Conservation (phyloP, 2,888 invertebrate genomes). For the Agonopterix arenella region DNA sequence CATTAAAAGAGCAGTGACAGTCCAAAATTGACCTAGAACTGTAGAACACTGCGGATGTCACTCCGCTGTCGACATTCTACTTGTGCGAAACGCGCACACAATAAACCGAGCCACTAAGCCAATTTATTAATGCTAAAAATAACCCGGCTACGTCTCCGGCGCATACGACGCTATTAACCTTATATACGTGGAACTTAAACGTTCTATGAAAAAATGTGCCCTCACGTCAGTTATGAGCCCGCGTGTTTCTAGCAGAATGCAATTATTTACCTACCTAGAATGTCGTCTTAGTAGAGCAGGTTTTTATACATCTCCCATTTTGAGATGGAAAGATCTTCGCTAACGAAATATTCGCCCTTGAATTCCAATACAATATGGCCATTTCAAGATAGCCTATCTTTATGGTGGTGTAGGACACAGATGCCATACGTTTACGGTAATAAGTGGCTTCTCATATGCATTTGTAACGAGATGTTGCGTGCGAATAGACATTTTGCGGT, state of each 20-base stretch:
- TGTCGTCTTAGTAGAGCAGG: slow-evolving; percentile 26
- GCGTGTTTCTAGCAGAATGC: slow-evolving; percentile 33
- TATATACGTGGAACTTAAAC: slow-evolving; percentile 60
- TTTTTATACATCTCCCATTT: slow-evolving; percentile 19
- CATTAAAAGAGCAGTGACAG: slow-evolving; percentile 29
- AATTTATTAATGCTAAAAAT: slow-evolving; percentile 76
- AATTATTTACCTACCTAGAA: slow-evolving; percentile 41
- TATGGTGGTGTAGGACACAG: slow-evolving; percentile 21
- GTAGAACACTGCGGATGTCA: slow-evolving; percentile 27
- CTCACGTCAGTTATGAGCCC: slow-evolving; percentile 19
- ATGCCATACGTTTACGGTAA: slow-evolving; percentile 25
- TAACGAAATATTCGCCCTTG: slow-evolving; percentile 30
- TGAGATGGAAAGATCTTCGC: slow-evolving; percentile 10
- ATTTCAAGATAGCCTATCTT: slow-evolving; percentile 25
- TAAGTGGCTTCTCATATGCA: slow-evolving; percentile 33
- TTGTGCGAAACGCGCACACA: slow-evolving; percentile 64
- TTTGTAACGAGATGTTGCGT: slow-evolving; percentile 43
- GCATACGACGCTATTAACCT: slow-evolving; percentile 67
- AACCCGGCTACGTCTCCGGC: slow-evolving; percentile 63
- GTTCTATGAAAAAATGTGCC: slow-evolving; percentile 42
- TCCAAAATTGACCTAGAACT: slow-evolving; percentile 49
- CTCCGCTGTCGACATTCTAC: slow-evolving; percentile 26
- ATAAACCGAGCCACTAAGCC: slow-evolving; percentile 70
- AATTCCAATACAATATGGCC: slow-evolving; percentile 24
- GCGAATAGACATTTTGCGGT: slow-evolving; percentile 55